Percentiles rank a stretch among this genome's conserved stretches.
phyloP scores from a whole-genome alignment of 1,140 invertebrate genomes.

The Drosophila yakuba region DNA sequence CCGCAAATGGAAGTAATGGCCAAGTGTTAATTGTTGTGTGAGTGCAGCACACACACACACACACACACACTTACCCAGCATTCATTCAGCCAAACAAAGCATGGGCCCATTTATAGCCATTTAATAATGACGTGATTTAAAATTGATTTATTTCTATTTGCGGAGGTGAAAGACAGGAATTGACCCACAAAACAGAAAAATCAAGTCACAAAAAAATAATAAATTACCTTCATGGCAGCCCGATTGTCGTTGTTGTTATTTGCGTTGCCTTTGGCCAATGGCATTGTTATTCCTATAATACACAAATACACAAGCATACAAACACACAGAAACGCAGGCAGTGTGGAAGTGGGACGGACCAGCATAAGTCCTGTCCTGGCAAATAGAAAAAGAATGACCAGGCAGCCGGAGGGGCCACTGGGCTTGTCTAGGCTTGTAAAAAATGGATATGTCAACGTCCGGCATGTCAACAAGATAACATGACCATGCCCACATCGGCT shows the following conservation, averaged over 20 bases:
- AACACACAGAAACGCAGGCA: not conserved
- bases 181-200: slow-evolving; percentile 45
- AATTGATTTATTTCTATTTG: slow-evolving; percentile 68
- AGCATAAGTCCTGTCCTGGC: slow-evolving; percentile 55
- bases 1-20: slow-evolving; percentile 82
- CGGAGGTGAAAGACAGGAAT: slow-evolving; percentile 12
- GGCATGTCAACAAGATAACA: slow-evolving; percentile 80
- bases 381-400: slow-evolving; percentile 45
- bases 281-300: slow-evolving; percentile 46
- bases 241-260: slow-evolving; percentile 50
- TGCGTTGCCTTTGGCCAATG: slow-evolving; percentile 36
- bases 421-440: slow-evolving; percentile 62
- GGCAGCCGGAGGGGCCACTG: slow-evolving; percentile 23
- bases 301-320: slow-evolving; percentile 20
- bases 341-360: slow-evolving; percentile 14
- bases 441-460: slow-evolving; percentile 83
- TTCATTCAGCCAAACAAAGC: slow-evolving; percentile 8
- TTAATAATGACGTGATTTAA: slow-evolving; percentile 70
- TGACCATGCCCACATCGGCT: slow-evolving; percentile 49
- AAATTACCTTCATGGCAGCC: slow-evolving; percentile 56
- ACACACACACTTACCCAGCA: not conserved
- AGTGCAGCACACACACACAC: slow-evolving; percentile 41
- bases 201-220: slow-evolving; percentile 64
- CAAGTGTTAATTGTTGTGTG: slow-evolving; percentile 81
- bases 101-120: slow-evolving; percentile 36